A percentile compares a stretch with the other conserved stretches of the same genome.
Evolutionary conservation across 1,140 invertebrate genomes (phyloP).

Genomic region (Orussus abietinus): DNA sequence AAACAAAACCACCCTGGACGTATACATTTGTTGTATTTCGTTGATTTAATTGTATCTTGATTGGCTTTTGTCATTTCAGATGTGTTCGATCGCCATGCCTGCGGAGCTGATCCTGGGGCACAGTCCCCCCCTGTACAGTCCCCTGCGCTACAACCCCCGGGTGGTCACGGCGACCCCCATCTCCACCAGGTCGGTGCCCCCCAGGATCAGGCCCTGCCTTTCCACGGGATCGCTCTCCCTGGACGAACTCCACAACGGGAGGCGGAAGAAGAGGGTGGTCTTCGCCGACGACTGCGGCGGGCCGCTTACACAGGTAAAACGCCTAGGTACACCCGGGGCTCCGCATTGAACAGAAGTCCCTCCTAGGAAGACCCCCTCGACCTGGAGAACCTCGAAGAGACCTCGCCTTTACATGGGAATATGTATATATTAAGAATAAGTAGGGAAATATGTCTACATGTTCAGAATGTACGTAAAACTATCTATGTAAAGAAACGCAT

Average conservation of each 20-base stretch:
- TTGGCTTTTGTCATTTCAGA: constrained; percentile 22
- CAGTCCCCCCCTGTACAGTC: constrained; percentile 42
- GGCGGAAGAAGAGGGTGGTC: constrained; percentile 79
- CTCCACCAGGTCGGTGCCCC: constrained; percentile 37
- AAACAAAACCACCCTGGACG: no score
- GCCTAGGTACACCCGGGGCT: no score
- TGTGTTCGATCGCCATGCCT: constrained; percentile 54
- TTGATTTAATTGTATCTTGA: neutral
- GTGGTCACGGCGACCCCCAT: constrained; percentile 42
- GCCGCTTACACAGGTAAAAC: constrained; percentile 71
- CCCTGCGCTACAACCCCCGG: constrained; percentile 39
- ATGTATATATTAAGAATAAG: no score
- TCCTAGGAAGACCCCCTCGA: no score
- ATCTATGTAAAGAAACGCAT: no score
- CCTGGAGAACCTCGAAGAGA: no score
- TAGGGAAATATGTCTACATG: no score
- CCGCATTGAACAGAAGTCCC: no score
- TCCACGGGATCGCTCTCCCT: constrained; percentile 36
- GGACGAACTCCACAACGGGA: constrained; percentile 30
- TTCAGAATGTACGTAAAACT: no score
- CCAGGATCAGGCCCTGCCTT: constrained; percentile 43
- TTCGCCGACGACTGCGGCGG: constrained; percentile 91
- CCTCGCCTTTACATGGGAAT: no score
- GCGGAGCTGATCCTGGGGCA: constrained; percentile 47
- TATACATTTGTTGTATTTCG: no score